Evolutionary conservation across 2,113 vertebrate genomes (phyloP).

Genomic region (Furnarius figulus): DNA sequence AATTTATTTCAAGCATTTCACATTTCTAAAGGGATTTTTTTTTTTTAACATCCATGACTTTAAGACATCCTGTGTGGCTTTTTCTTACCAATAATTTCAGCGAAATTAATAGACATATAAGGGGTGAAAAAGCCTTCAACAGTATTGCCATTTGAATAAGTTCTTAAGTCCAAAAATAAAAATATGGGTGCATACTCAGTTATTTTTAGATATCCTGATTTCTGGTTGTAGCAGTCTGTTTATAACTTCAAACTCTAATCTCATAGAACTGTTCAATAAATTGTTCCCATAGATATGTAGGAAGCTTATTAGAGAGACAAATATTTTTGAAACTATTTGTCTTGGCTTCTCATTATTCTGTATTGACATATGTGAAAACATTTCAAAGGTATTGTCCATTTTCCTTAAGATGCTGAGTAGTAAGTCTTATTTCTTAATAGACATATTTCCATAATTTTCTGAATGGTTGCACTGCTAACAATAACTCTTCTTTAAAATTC

Average conservation of each 20-base stretch:
- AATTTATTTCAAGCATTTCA: neutral
- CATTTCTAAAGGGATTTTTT: neutral
- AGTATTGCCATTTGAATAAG: neutral
- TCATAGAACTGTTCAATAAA: neutral
- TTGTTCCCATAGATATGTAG: neutral
- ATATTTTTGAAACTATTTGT: neutral
- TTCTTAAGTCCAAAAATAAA: neutral
- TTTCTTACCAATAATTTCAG: neutral
- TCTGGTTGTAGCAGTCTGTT: neutral
- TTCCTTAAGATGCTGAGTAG: neutral
- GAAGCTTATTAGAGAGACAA: neutral
- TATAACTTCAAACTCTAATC: neutral
- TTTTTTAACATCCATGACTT: neutral
- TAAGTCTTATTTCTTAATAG: neutral
- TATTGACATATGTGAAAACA: neutral
- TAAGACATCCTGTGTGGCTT: neutral
- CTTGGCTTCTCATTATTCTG: neutral
- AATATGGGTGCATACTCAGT: neutral
- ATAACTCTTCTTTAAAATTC: neutral
- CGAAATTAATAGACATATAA: neutral
- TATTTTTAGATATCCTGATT: neutral
- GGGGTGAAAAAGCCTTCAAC: neutral
- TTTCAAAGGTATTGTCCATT: neutral
- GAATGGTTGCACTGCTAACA: neutral
- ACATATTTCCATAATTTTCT: neutral